Base-by-base conservation (phyloP, 2,888 invertebrate species). In the Macaria liturata region DNA sequence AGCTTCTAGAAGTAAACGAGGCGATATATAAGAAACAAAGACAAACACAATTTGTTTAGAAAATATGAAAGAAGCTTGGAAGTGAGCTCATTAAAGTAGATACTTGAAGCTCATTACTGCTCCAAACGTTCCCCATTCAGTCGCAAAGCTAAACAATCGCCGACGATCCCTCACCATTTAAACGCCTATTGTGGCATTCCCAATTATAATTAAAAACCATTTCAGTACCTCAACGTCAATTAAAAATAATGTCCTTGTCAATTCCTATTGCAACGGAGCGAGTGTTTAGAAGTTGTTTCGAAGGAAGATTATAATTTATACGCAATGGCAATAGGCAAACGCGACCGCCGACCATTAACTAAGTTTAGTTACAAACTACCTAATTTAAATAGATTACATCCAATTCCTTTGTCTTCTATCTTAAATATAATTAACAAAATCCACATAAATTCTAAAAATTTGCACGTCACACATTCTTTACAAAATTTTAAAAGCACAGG, bases 191-290 rank as follows among this genome's bases (percentile, higher is more conserved):
- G 86, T 86, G 71, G 66, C 72, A 70, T 72, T 78, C 74, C 70
- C 78, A 81, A 84, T 82, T 81, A 83, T 83, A 81, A 81, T 83
- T 78, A 72, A 80, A 72, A 79, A 81, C 74, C 75, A 72, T 76
- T 77, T 80, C 72, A 75, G 72, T 68, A 64, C 66, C 64, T 59
- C 68, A 63, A 69, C 68, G 64, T 69, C 77, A 78, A 81, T 80
- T 79, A 78, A 78, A 72, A 78, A 51, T 31, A 45, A 51, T 30
- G 37, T n/a, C 30, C 31, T 37, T 32, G 43, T 50, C 45, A 8
- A 37, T 65, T 61, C 49, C 63, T 69, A 69, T 71, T 66, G 46
- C 46, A 55, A 51, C 46, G 47, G 20, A 20, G 37, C 20, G 9
- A 20, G 48, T 51, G 43, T 51, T 51, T 40, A 34, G 20, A 20